phyloP scores from a whole-genome alignment of 2,888 invertebrate genomes.

The Amorpha juglandis region DNA sequence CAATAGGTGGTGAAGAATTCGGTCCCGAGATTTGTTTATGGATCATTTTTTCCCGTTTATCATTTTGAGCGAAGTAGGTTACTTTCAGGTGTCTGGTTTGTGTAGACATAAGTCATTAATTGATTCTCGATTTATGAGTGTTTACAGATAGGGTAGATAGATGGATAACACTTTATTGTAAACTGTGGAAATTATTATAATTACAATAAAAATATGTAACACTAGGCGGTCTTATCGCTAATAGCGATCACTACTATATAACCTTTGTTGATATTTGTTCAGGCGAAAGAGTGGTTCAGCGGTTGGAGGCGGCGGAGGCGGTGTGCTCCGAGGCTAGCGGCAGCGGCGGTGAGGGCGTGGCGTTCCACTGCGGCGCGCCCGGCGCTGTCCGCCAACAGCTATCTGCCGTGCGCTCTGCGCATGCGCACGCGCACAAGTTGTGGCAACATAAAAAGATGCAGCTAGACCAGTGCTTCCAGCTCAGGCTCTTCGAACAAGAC shows the following conservation, averaged over 20 bases:
- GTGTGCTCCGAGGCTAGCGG: slow-evolving; percentile 86
- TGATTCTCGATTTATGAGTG: no score
- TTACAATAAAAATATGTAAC: no score
- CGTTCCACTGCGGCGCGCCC: slow-evolving; percentile 89
- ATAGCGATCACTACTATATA: background rate
- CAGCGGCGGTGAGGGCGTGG: slow-evolving; percentile 85
- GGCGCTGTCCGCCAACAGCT: slow-evolving; percentile 91
- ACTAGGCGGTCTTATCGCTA: no score
- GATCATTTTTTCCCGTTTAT: no score
- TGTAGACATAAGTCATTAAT: no score
- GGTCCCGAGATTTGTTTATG: no score
- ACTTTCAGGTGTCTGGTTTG: no score
- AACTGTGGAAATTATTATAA: no score
- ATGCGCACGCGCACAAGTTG: slow-evolving; percentile 94
- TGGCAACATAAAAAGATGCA: slow-evolving; percentile 98
- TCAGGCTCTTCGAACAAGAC: slow-evolving; percentile 97
- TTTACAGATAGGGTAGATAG: no score
- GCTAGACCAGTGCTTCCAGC: slow-evolving; percentile 97
- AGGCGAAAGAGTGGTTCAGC: slow-evolving; percentile 89
- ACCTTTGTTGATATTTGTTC: background rate
- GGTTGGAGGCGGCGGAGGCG: slow-evolving; percentile 82
- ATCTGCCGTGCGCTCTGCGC: slow-evolving; percentile 93
- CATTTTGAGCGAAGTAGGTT: no score
- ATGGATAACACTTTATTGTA: no score
- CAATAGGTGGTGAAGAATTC: no score